Conservation (phyloP, 2,888 invertebrate species). For the Diogma glabrata region DNA sequence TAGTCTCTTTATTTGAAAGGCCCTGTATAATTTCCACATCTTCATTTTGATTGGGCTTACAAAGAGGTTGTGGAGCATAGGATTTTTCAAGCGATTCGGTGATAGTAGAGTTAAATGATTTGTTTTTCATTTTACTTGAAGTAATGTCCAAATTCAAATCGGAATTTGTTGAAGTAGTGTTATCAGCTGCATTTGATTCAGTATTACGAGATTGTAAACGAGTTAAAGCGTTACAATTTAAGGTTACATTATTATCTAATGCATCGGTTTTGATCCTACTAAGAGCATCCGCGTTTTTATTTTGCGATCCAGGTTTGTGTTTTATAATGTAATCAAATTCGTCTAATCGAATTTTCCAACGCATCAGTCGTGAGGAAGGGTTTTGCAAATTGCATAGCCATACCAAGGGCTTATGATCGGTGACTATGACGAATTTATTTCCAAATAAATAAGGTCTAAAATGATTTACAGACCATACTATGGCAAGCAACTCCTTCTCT, state of each 20-base stretch:
- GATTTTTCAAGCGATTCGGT: no score
- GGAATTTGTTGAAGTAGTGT: background rate
- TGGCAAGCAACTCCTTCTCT: background rate
- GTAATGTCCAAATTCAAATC: background rate
- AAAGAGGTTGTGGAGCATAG: no score
- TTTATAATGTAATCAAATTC: background rate
- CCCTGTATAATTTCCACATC: no score
- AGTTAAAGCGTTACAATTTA: background rate
- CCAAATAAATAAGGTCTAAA: background rate
- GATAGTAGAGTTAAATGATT: no score
- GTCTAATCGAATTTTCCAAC: background rate
- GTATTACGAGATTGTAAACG: background rate
- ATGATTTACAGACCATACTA: background rate
- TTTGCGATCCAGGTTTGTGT: background rate
- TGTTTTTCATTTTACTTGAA: no score
- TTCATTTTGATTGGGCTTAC: no score
- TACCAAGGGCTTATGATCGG: background rate
- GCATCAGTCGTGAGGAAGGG: background rate
- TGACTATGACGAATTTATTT: background rate
- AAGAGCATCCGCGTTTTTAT: background rate
- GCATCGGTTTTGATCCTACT: background rate
- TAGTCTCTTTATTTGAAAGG: no score
- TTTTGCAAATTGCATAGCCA: no score
- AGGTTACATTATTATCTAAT: background rate
- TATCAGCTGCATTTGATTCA: background rate